Evolutionary conservation across 2,888 invertebrate genomes (phyloP), one percentile per base, ranked within the genome.

Genomic region (Drymonia ruficornis): DNA sequence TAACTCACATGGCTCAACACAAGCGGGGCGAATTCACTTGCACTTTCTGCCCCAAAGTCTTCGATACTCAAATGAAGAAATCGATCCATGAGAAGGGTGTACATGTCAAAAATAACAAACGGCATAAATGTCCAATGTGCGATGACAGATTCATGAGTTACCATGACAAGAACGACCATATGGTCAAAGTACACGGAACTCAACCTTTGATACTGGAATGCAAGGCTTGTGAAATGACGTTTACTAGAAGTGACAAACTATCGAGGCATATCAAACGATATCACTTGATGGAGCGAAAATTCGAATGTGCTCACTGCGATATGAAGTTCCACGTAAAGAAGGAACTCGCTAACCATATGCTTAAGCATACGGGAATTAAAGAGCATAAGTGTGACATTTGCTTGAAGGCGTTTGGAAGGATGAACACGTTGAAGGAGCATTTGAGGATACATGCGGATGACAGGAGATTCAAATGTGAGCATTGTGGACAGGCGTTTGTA

Each of bases 191-290:
- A 1, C 80, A 81, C 48, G 74, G 74, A 0, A 52, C 68, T 2
- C 47, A 52, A 38, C 48, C 74, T 0, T 46, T 31, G 1, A 49
- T 55, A 4, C 65, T 73, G 0, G 72, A 72, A 29, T 81, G 81
- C 34, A 73, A 79, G 15, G 79, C 78, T 0, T 89, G 89, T 56
- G 81, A 81, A 2, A 79, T 74, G 53, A 59, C 63, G 0, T 87
- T 82, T 44, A 55, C 59, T 0, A 49, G 52, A 8, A 53, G 55
- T 13, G 68, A 65, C 9, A 63, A 72, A 23, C 53, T 69, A 0
- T 68, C 63, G 1, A 48, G 81, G 72, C 65, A 78, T 67, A 18
- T 59, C 2, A 79, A 77, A 49, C 61, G 76, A 15, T 65, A 76
- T 6, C 86, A 87, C 50, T 59, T 84, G 47, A 63, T 81, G 73